phyloP scores from a whole-genome alignment of 2,888 invertebrate genomes.

The Strigamia maritima region DNA sequence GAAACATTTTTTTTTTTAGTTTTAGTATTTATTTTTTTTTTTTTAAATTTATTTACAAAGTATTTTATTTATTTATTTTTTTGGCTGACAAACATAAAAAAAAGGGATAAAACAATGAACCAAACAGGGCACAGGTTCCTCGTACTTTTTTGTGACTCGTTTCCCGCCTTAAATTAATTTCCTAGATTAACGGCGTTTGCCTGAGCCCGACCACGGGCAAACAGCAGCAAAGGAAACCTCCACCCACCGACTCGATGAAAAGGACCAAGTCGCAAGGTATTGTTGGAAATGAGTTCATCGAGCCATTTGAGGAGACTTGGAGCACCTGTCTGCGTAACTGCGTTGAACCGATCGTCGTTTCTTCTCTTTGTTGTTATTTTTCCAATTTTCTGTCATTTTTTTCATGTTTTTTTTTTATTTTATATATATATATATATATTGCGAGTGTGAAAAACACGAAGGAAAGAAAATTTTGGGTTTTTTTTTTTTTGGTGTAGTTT shows the following conservation, averaged over 20 bases:
- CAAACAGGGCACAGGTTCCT: neutral
- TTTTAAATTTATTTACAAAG: no score
- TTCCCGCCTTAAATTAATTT: constrained; percentile 29
- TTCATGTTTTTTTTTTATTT: neutral
- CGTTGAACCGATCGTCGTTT: neutral
- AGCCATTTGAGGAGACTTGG: constrained; percentile 37
- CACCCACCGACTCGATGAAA: constrained; percentile 62
- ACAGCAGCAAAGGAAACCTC: constrained; percentile 49
- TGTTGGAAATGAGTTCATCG: constrained; percentile 43
- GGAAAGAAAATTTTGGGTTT: neutral
- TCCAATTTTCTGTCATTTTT: no score
- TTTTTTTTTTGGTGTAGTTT: neutral
- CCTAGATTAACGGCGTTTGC: constrained; percentile 75
- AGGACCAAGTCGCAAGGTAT: constrained; percentile 94
- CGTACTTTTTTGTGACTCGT: neutral
- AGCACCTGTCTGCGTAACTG: neutral
- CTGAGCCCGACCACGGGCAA: constrained; percentile 62
- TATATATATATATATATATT: no score
- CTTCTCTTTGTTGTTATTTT: no score
- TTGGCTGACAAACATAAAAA: neutral
- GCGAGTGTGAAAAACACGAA: neutral
- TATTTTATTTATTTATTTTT: neutral
- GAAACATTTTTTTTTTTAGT: neutral
- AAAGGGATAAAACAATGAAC: neutral
- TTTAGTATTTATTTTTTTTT: neutral